Percentiles rank a stretch among this genome's conserved stretches.
These are phyloP conservation scores for Cataglyphis cursor DNA, from an alignment of 2,888 invertebrate species.

Conservation along the genomic window DNA sequence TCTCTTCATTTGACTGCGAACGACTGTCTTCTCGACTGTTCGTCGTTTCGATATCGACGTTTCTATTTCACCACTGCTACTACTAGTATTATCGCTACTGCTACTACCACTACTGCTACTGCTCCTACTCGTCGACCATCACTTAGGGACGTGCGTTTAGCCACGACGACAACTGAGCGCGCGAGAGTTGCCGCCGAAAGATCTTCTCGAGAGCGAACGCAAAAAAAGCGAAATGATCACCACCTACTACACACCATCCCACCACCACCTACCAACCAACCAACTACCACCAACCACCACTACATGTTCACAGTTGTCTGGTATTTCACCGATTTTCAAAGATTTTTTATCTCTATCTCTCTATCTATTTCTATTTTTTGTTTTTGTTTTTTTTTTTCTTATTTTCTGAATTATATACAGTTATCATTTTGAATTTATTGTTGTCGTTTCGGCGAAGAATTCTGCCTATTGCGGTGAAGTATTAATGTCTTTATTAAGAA, in stretches of 20 bases:
- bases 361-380: conserved; percentile 23
- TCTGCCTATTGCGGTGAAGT: not conserved
- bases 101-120: conserved; percentile 80
- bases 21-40: conserved; percentile 58
- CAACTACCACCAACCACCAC: conserved; percentile 84
- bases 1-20: conserved; percentile 70
- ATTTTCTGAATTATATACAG: not conserved
- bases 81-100: conserved; percentile 80
- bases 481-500: not conserved
- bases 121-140: conserved; percentile 83
- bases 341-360: conserved; percentile 77
- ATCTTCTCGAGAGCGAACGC: conserved; percentile 83
- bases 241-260: conserved; percentile 86
- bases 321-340: conserved; percentile 86
- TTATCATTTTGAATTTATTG: conserved; percentile 20
- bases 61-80: conserved; percentile 78
- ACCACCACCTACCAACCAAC: conserved; percentile 85
- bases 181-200: conserved; percentile 77
- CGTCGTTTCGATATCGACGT: conserved; percentile 53
- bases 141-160: conserved; percentile 79
- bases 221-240: conserved; percentile 85
- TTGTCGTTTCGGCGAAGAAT: conserved; percentile 19
- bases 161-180: conserved; percentile 76
- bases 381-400: conserved; percentile 13
- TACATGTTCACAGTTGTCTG: conserved; percentile 86